These are phyloP conservation scores for Scomber japonicus DNA, from an alignment of 2,113 vertebrate species.

Conservation along the genomic window DNA sequence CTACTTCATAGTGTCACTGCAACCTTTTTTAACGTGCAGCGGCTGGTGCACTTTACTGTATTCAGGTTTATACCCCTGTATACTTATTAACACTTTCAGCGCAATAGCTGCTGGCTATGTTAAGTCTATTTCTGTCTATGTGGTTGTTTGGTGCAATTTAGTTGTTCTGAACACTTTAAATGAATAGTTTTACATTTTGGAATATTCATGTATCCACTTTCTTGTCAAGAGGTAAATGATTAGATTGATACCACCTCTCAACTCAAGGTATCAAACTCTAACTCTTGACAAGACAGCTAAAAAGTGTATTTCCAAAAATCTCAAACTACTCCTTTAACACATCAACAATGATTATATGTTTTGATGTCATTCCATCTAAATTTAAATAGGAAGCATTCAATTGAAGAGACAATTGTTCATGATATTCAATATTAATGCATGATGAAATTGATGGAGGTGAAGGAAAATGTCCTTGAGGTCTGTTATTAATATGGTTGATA, in stretches of 20 bases:
- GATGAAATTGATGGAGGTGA: too few relatives aligned
- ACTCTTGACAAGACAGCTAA: too few relatives aligned
- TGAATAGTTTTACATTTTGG: too few relatives aligned
- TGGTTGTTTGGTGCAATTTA: background rate
- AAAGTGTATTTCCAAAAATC: too few relatives aligned
- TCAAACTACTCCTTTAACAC: too few relatives aligned
- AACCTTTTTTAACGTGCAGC: background rate
- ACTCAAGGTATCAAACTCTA: too few relatives aligned
- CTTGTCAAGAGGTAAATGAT: too few relatives aligned
- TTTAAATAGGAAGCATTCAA: too few relatives aligned
- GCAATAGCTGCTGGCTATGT: background rate
- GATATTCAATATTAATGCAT: background rate
- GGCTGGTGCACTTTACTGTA: background rate
- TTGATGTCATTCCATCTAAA: background rate
- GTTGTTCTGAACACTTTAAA: background rate
- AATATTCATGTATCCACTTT: too few relatives aligned
- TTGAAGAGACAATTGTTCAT: background rate
- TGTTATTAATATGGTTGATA: too few relatives aligned
- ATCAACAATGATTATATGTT: background rate
- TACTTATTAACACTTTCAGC: background rate
- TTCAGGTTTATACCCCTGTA: background rate
- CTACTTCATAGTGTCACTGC: constrained; percentile 35
- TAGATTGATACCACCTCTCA: too few relatives aligned
- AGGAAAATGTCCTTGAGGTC: too few relatives aligned
- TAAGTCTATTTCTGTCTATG: background rate